These are phyloP conservation scores for Suillia variegata DNA, from an alignment of 2,888 invertebrate species.

Conservation along the genomic window DNA sequence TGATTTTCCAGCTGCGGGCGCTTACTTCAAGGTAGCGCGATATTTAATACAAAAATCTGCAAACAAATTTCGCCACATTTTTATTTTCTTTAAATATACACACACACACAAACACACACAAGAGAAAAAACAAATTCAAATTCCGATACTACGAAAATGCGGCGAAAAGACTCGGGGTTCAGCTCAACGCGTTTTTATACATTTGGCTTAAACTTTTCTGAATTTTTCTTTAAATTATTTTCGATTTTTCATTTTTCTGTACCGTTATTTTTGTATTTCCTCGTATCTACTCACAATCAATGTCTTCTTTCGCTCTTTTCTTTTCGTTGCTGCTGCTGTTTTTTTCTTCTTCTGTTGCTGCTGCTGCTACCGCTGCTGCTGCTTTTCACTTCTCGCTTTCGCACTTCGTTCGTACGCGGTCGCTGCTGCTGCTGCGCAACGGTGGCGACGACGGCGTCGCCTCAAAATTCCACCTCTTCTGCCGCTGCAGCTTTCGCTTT, in stretches of 20 bases:
- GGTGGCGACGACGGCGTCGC: too few species aligned
- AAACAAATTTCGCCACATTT: conserved; percentile 14
- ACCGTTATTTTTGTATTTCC: conserved; percentile 45
- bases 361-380: conserved; percentile 24
- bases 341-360: conserved; percentile 21
- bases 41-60: conserved; percentile 1
- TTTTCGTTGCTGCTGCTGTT: conserved; percentile 27
- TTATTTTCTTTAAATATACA: conserved; percentile 23
- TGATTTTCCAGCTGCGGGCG: conserved; percentile 48
- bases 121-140: too few species aligned
- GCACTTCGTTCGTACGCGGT: conserved; percentile 30
- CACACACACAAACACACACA: conserved; percentile 35
- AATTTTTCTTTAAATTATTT: conserved; percentile 24
- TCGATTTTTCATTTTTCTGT: conserved; percentile 35
- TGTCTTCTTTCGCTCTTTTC: conserved; percentile 36
- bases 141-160: too few species aligned
- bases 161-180: too few species aligned
- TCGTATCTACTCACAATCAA: conserved; percentile 36
- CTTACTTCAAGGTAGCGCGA: neutral
- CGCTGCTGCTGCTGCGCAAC: conserved; percentile 24
- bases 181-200: too few species aligned
- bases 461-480: conserved; percentile 18
- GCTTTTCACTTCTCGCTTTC: conserved; percentile 12
- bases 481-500: conserved; percentile 14
- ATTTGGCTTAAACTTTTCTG: too few species aligned